These are phyloP conservation scores for Megalops cyprinoides DNA, from an alignment of 2,797 vertebrate genomes.

Conservation along the genomic window DNA sequence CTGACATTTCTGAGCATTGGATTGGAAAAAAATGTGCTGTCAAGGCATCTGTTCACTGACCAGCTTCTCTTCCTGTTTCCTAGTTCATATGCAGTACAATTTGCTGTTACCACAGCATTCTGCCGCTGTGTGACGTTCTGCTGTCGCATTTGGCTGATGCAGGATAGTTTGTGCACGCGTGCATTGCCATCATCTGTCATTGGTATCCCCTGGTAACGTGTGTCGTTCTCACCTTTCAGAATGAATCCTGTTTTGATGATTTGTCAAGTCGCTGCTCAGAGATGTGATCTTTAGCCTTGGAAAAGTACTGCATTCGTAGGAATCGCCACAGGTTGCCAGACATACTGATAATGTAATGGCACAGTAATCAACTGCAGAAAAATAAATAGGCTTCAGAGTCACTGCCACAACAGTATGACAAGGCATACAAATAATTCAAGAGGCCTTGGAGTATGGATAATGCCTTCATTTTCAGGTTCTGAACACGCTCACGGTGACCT, in stretches of 20 bases:
- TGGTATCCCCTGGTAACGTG: neutral
- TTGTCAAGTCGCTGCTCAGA: neutral
- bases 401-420: neutral
- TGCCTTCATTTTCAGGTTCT: neutral
- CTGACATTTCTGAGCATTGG: too few relatives aligned
- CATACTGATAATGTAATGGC: neutral
- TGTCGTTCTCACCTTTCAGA: neutral
- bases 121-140: neutral
- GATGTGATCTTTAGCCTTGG: neutral
- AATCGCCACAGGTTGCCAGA: neutral
- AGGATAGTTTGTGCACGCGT: neutral
- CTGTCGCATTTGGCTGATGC: neutral
- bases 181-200: neutral
- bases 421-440: neutral
- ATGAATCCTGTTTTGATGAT: neutral
- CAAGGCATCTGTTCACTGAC: neutral
- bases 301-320: neutral
- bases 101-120: neutral
- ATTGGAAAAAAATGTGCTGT: neutral
- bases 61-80: neutral
- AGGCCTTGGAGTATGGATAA: neutral
- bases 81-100: neutral
- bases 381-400: neutral
- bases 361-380: neutral
- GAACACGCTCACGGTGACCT: neutral